These are phyloP conservation scores for Drosophila algonquin DNA, from an alignment of 2,888 invertebrate genomes.

Conservation along the genomic window DNA sequence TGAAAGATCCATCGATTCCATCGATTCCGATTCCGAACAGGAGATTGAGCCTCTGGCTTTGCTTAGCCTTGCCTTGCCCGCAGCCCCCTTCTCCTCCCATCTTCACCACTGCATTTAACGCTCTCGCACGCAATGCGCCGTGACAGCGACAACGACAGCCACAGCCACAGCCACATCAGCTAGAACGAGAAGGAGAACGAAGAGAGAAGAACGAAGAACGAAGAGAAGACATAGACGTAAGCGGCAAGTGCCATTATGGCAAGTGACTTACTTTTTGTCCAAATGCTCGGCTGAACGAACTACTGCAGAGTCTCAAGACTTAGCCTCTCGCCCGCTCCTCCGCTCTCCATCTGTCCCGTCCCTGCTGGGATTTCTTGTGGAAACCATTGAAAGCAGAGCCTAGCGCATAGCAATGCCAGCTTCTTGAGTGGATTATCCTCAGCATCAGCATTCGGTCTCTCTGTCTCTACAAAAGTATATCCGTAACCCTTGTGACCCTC, in stretches of 20 bases:
- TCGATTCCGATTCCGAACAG: background rate
- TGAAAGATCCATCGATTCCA: constrained; percentile 12
- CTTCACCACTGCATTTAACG: constrained; percentile 13
- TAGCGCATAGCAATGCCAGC: constrained; percentile 52
- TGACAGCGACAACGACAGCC: constrained; percentile 27
- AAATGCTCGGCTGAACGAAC: constrained; percentile 22
- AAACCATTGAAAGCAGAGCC: constrained; percentile 24
- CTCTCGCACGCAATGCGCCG: constrained; percentile 57
- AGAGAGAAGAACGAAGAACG: background rate
- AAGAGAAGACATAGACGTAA: constrained; percentile 14
- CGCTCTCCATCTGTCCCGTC: constrained; percentile 24
- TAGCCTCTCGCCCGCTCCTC: constrained; percentile 27
- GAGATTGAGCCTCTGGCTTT: no score
- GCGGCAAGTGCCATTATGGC: constrained; percentile 78
- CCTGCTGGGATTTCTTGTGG: constrained; percentile 31
- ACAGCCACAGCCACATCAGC: constrained; percentile 7
- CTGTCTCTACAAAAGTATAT: constrained; percentile 6
- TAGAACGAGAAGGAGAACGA: background rate
- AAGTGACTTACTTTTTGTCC: constrained; percentile 72
- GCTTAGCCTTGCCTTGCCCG: background rate
- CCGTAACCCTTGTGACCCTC: constrained; percentile 2
- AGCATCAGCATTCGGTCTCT: constrained; percentile 1
- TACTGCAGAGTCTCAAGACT: constrained; percentile 5
- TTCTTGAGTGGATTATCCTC: constrained; percentile 71
- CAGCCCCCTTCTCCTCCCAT: background rate